Conservation (phyloP, 2,888 invertebrate species). For the Trichacis sp. region DNA sequence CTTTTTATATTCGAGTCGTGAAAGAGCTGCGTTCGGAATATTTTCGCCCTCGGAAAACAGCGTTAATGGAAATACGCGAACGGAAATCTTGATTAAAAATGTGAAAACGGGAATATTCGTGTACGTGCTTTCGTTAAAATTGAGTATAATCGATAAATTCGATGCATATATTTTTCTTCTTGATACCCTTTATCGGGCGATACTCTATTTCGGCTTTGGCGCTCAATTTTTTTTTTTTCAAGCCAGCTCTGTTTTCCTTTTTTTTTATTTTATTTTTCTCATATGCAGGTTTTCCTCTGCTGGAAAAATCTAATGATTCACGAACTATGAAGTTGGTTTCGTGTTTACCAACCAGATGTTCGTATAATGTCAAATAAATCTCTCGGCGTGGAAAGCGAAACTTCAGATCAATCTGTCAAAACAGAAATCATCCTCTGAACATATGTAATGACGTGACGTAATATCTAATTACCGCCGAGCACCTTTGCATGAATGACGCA, state of each 20-base stretch:
- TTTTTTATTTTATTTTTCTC: neutral
- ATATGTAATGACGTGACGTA: slow-evolving; percentile 4
- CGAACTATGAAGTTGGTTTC: neutral
- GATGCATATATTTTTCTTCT: neutral
- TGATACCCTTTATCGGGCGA: neutral
- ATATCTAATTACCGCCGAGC: slow-evolving; percentile 25
- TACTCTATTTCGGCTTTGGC: neutral
- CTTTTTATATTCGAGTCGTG: neutral
- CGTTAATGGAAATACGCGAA: neutral
- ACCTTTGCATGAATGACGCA: slow-evolving; percentile 22
- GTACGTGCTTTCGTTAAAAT: neutral
- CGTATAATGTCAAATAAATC: neutral
- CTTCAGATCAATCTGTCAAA: neutral
- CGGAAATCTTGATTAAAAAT: neutral
- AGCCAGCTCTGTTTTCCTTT: too few relatives aligned
- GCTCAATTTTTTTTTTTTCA: neutral
- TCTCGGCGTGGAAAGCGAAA: neutral
- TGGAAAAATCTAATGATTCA: neutral
- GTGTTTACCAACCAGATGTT: neutral
- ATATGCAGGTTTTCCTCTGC: neutral
- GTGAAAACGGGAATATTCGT: neutral
- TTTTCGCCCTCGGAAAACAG: neutral
- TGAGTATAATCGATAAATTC: neutral
- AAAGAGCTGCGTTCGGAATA: neutral
- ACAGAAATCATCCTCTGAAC: neutral